A percentile compares a stretch with the other conserved stretches of the same genome.
These are phyloP conservation scores for Drosophila neonasuta DNA, from an alignment of 2,888 invertebrate species.

Conservation along the genomic window DNA sequence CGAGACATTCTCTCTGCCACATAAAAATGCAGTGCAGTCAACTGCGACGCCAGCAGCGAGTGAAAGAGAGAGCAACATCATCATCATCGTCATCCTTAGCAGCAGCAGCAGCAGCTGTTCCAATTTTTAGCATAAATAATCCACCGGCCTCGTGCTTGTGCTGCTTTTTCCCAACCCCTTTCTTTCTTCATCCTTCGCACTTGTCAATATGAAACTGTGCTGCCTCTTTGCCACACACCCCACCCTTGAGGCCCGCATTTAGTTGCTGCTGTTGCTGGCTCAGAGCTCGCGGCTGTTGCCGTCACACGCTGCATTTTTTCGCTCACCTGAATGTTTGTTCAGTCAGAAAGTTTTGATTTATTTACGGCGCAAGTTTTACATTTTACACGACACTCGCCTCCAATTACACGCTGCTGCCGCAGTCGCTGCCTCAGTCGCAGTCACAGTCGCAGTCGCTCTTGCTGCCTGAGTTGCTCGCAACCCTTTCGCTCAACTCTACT, in stretches of 20 bases:
- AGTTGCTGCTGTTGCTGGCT: slow-evolving; percentile 37
- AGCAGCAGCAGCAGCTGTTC: slow-evolving; percentile 65
- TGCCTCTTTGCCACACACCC: slow-evolving; percentile 1
- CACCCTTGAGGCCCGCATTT: slow-evolving; percentile 45
- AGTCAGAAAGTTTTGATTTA: slow-evolving; percentile 79
- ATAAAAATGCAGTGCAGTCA: slow-evolving; percentile 18
- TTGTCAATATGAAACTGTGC: slow-evolving; percentile 69
- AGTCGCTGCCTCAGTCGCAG: slow-evolving; percentile 25
- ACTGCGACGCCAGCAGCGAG: slow-evolving; percentile 25
- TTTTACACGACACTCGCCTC: slow-evolving; percentile 79
- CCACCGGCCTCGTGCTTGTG: slow-evolving; percentile 56
- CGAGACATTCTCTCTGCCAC: slow-evolving; percentile 21
- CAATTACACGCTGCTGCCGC: slow-evolving; percentile 70
- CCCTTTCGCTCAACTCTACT: slow-evolving; percentile 65
- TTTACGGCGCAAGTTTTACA: slow-evolving; percentile 78
- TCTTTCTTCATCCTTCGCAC: slow-evolving; percentile 35
- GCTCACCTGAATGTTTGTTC: slow-evolving; percentile 78
- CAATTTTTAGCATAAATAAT: slow-evolving; percentile 75
- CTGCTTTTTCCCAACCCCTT: slow-evolving; percentile 3
- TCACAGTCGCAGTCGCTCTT: slow-evolving; percentile 12
- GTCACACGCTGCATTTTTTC: slow-evolving; percentile 70
- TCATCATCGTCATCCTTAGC: slow-evolving; percentile 8
- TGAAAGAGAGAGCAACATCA: neutral
- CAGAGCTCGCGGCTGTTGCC: slow-evolving; percentile 49
- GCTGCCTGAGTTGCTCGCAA: slow-evolving; percentile 42